Evolutionary conservation across 2,113 vertebrate genomes (phyloP).

Genomic region (Micronycteris hirsuta): DNA sequence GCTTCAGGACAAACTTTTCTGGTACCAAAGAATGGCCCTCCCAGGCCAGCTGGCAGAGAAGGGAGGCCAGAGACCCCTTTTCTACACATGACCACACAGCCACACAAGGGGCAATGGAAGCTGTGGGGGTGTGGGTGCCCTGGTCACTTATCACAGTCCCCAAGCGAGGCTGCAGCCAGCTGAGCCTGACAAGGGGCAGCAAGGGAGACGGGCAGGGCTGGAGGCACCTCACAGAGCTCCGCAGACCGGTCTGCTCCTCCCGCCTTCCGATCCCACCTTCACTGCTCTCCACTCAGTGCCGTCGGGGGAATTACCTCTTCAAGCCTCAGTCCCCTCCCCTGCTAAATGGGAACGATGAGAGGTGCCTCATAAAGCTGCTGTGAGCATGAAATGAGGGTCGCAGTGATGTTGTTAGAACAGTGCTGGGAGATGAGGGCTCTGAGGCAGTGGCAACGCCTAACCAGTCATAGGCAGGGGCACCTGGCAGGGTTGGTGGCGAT

Average conservation of each 20-base stretch:
- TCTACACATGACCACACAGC: neutral
- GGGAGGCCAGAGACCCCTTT: neutral
- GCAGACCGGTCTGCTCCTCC: neutral
- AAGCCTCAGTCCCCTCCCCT: neutral
- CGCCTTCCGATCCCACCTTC: no score
- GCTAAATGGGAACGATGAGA: neutral
- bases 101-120: fast-evolving
- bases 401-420: no score
- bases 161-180: neutral
- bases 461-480: neutral
- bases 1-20: neutral
- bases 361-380: neutral
- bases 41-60: neutral
- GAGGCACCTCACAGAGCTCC: neutral
- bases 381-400: neutral
- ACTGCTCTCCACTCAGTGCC: neutral
- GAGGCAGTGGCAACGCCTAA: no score
- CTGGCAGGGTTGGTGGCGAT: neutral
- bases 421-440: neutral
- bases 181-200: neutral
- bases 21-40: no score
- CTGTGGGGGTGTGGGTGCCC: neutral
- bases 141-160: neutral
- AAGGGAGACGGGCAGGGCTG: no score
- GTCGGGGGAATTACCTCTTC: neutral